A percentile compares a stretch with the other conserved stretches of the same genome.
Evolutionary conservation across 1,140 invertebrate species (phyloP).

Genomic region (Caerostris extrusa): DNA sequence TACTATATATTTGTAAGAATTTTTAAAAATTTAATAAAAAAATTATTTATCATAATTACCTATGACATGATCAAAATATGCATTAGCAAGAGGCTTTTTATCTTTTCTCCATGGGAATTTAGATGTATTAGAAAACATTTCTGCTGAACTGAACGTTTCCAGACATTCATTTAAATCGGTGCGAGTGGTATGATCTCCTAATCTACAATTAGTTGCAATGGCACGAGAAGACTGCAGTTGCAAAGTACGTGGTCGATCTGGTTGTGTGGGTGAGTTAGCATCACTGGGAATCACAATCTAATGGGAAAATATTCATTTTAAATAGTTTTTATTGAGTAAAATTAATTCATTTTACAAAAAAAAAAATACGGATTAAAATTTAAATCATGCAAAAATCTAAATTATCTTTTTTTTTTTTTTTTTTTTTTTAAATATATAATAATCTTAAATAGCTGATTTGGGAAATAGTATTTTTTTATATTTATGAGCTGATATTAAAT

Average conservation of each 20-base stretch:
- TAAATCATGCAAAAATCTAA: too few species aligned
- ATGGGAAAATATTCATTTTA: neutral
- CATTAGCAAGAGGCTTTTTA: constrained; percentile 87
- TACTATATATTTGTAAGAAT: too few species aligned
- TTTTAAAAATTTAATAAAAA: neutral
- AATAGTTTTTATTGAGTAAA: neutral
- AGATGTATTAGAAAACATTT: constrained; percentile 86
- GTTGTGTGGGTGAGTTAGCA: constrained; percentile 88
- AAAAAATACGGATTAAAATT: too few species aligned
- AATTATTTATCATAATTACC: constrained; percentile 82
- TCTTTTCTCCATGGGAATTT: constrained; percentile 88
- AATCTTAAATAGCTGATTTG: too few species aligned
- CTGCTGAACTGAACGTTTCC: constrained; percentile 87
- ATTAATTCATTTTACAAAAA: too few species aligned
- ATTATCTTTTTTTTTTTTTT: too few species aligned
- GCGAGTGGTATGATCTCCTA: constrained; percentile 84
- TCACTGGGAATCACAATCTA: constrained; percentile 81
- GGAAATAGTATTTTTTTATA: too few species aligned
- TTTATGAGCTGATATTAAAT: too few species aligned
- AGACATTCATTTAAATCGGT: constrained; percentile 88
- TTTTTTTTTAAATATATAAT: too few species aligned
- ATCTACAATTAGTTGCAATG: constrained; percentile 89
- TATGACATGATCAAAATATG: constrained; percentile 88
- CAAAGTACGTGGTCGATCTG: constrained; percentile 90
- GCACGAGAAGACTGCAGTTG: constrained; percentile 91